Evolutionary conservation across 2,113 vertebrate species (phyloP), one percentile per base, ranked within the genome.

Genomic region (Myotis yumanensis): DNA sequence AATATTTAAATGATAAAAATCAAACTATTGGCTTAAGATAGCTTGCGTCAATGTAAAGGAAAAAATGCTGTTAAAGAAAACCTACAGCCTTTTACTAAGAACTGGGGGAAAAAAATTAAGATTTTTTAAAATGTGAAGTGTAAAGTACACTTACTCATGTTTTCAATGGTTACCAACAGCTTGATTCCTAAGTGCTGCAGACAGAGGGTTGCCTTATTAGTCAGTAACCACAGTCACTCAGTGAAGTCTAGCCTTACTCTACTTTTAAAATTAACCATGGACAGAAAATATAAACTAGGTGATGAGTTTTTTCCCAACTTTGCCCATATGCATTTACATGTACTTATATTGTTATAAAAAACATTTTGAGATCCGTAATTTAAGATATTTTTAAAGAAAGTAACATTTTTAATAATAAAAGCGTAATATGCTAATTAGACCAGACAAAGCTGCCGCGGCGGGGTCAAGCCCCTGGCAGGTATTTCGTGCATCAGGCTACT

Each of bases 321-420:
- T 86, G 37, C 40, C 83, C 72, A 89, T 25, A 73, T n/a, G 6
- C 75, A 85, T 69, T 77, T 82, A 79, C 30, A 43, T 59, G 72
- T 69, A 82, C 59, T 32, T 59, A 28, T 46, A 68, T 7, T 59
- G 15, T 52, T 48, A 81, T 11, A 54, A 37, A 88, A 88, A 57
- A 93, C 46, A 9, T 32, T 79, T 52, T 71, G 80, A 48, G 23
- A 48, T 80, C 11, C n/a, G 18, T 52, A 84, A 81, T 40, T 80
- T 68, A 92, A 93, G 43, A 76, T 22, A 86, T 32, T 85, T 94
- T 92, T 43, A 87, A 92, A 89, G 88, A 77, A 80, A 51, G 23
- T 22, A 75, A 46, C 32, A 57, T 28, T 48, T 54, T 12, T 62
- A 12, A 62, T 28, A 62, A 62, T 62, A 62, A 62, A 62, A 62